Conservation (phyloP, 2,888 invertebrate genomes). For the Ectemnius cavifrons region DNA sequence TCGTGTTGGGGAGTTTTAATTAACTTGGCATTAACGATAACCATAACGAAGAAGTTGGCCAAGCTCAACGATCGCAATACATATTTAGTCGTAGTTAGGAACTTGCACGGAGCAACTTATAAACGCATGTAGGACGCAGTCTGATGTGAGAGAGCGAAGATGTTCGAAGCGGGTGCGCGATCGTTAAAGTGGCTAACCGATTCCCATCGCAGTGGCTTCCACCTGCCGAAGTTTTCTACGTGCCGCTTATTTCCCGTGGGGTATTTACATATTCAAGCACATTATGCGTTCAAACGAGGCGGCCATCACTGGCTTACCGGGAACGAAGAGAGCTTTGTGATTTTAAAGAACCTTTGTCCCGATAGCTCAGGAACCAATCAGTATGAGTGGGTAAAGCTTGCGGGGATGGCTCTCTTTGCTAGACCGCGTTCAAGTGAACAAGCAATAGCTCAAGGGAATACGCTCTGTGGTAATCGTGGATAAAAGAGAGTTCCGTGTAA, state of each 20-base stretch:
- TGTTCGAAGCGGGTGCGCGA: background rate
- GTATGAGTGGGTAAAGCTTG: constrained; percentile 4
- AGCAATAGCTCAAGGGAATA: no score
- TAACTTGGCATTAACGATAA: no score
- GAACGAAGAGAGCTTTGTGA: background rate
- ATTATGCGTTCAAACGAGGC: constrained; percentile 1
- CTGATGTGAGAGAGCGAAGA: background rate
- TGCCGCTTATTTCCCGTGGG: constrained; percentile 7
- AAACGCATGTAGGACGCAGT: background rate
- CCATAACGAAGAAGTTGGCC: constrained; percentile 2
- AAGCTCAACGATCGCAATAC: constrained; percentile 1
- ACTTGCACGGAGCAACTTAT: background rate
- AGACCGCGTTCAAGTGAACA: background rate
- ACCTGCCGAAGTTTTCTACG: constrained; percentile 9
- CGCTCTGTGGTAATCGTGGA: no score
- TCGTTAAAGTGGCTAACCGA: constrained; percentile 20
- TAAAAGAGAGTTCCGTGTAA: no score
- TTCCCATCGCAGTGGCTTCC: background rate
- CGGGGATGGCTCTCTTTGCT: background rate
- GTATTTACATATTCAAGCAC: constrained; percentile 13
- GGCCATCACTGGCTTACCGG: background rate
- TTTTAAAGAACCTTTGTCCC: constrained; percentile 8
- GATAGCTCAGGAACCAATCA: constrained; percentile 10
- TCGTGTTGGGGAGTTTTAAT: background rate
- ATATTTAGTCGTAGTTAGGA: constrained; percentile 6